Evolutionary conservation across 2,113 vertebrate genomes (phyloP), one percentile per base, ranked within the genome.

Genomic region (Cryptotis parvus): DNA sequence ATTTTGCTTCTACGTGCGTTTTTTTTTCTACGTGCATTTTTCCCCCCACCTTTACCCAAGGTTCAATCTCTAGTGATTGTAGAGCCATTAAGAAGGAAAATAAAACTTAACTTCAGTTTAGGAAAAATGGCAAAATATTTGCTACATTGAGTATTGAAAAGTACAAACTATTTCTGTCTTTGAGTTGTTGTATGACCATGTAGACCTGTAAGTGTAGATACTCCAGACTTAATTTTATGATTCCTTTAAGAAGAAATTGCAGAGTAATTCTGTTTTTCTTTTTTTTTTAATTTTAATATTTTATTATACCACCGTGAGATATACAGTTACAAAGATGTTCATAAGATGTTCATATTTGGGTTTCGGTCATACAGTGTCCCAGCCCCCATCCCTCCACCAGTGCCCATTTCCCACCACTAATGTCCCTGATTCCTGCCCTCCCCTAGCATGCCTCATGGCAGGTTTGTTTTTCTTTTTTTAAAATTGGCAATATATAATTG

Each of bases 1-100:
- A 80, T 70, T 91, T 91, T 91, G 61, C 37, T 86, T 84, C 55
- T 87, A 1, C 55, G 85, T 86, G 41, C 86, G 83, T 63, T 88
- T 93, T 84, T 69, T n/a, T n/a, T n/a, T 27, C 41, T 26, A 69
- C 26, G 85, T 85, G 39, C 85, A 82, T 61, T 88, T 93, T 84
- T 68, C n/a, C n/a, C n/a, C 29, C 41, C 26, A 70, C 22, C 26
- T n/a, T 49, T 89, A 26, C 26, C 37, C 27, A 74, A 39, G 43
- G 26, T 90, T 80, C 65, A 84, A 24, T 78, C 22, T 84, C 31
- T 90, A 81, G 79, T 78, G 77, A 74, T 92, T 68, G 45, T 84
- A 35, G 37, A 84, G 26, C 81, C 87, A 86, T 92, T n/a, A 87
- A 70, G 35, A 52, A 72, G 31, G 70, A 39, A 49, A 90, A 78